These are phyloP conservation scores for Ephydatia muelleri DNA, from an alignment of 37 sponge, comb jelly and placozoan species.

Conservation along the genomic window DNA sequence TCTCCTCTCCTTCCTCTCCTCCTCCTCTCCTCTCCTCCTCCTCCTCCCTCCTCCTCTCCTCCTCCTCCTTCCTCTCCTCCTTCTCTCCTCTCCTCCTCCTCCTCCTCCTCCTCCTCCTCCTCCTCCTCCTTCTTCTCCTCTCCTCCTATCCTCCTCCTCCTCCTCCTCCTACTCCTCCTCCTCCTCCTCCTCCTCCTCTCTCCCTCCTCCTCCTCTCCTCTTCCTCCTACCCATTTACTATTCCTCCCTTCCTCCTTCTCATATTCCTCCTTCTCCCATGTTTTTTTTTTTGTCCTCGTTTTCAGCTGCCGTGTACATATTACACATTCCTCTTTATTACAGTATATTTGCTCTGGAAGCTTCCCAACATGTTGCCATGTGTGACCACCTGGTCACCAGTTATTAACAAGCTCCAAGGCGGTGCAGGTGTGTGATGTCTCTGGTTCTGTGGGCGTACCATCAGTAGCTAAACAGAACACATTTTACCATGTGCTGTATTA, in stretches of 20 bases:
- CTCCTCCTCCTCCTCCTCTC: too few species aligned
- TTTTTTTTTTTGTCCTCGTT: too few species aligned
- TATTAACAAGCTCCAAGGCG: conserved; percentile 24
- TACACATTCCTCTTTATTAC: too few species aligned
- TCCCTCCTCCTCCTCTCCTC: too few species aligned
- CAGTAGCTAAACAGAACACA: too few species aligned
- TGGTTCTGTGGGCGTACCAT: neutral
- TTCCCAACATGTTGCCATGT: conserved; percentile 11
- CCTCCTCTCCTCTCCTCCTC: neutral
- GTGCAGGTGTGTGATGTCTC: conserved; percentile 43
- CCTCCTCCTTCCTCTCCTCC: neutral
- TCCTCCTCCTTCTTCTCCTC: neutral
- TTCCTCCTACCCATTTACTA: too few species aligned
- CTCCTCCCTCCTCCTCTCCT: neutral
- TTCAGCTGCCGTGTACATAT: too few species aligned
- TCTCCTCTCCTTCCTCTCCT: neutral
- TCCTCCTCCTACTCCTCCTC: too few species aligned
- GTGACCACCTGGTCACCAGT: conserved; percentile 29
- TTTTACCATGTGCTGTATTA: too few species aligned
- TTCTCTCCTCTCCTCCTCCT: neutral
- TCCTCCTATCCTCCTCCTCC: neutral
- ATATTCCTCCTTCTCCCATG: too few species aligned
- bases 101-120: neutral
- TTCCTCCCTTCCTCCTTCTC: too few species aligned
- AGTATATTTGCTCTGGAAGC: conserved; percentile 48